phyloP scores from a whole-genome alignment of 2,888 invertebrate genomes.

The Himalopsyche tibetana region DNA sequence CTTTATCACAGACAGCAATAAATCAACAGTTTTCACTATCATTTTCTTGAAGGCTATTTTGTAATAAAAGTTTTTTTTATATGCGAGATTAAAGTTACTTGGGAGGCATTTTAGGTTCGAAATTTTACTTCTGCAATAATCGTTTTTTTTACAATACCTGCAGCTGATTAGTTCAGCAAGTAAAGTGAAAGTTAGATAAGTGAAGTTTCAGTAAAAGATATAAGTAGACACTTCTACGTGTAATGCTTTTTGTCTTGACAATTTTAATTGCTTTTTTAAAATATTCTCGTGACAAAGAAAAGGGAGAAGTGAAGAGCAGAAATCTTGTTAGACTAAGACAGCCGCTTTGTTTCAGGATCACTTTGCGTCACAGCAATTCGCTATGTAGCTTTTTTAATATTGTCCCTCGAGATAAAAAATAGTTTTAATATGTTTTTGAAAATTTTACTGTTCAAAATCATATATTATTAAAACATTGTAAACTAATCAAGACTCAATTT shows the following conservation, averaged over 20 bases:
- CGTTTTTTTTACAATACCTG: neutral
- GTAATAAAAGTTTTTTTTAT: no score
- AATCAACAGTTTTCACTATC: no score
- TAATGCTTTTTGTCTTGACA: constrained; percentile 18
- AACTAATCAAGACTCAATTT: no score
- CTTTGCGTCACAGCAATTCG: neutral
- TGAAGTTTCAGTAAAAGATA: neutral
- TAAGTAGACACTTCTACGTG: constrained; percentile 8
- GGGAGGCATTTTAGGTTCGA: no score
- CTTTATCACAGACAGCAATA: no score
- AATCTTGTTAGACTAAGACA: constrained; percentile 16
- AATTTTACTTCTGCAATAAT: no score
- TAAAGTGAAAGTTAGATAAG: constrained; percentile 28
- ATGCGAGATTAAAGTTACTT: no score
- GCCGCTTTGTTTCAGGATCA: constrained; percentile 18
- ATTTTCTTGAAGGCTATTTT: no score
- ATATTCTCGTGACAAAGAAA: constrained; percentile 1
- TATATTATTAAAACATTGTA: no score
- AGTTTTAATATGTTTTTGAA: no score
- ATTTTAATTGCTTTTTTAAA: constrained; percentile 40
- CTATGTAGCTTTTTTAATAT: neutral
- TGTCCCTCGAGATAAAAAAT: neutral
- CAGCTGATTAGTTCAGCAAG: neutral
- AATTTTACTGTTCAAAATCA: no score
- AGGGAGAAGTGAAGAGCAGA: neutral